Conservation (phyloP, 2,797 vertebrate genomes). For the Chromis chromis region DNA sequence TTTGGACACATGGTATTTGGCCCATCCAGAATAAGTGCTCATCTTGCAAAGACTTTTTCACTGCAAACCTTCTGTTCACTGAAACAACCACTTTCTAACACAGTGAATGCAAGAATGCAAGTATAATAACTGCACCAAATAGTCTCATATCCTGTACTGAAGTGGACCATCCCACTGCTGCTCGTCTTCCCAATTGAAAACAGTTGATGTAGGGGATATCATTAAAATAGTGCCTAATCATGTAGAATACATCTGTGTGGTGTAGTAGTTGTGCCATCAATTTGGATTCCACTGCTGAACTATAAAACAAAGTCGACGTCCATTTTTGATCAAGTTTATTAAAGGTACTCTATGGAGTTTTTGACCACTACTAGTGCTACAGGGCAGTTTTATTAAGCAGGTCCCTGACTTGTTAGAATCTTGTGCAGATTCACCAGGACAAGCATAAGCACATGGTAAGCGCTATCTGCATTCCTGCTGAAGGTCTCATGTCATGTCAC, state of each 20-base stretch:
- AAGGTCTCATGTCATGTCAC: neutral
- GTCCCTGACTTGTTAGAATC: neutral
- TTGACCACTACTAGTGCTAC: neutral
- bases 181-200: neutral
- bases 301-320: too few species aligned
- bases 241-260: neutral
- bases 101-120: neutral
- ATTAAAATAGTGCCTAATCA: neutral
- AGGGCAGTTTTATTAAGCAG: neutral
- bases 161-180: neutral
- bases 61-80: neutral
- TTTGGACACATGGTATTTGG: neutral
- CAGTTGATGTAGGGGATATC: neutral
- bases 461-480: neutral
- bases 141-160: neutral
- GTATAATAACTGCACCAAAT: neutral
- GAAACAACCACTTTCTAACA: neutral
- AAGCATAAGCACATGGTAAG: neutral
- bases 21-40: neutral
- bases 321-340: neutral
- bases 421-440: neutral
- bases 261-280: too few species aligned
- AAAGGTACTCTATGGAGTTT: neutral
- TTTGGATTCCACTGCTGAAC: too few species aligned
- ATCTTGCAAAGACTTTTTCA: neutral